These are phyloP conservation scores for Caenorhabditis angaria DNA, from an alignment of 2,888 invertebrate species.

Conservation along the genomic window DNA sequence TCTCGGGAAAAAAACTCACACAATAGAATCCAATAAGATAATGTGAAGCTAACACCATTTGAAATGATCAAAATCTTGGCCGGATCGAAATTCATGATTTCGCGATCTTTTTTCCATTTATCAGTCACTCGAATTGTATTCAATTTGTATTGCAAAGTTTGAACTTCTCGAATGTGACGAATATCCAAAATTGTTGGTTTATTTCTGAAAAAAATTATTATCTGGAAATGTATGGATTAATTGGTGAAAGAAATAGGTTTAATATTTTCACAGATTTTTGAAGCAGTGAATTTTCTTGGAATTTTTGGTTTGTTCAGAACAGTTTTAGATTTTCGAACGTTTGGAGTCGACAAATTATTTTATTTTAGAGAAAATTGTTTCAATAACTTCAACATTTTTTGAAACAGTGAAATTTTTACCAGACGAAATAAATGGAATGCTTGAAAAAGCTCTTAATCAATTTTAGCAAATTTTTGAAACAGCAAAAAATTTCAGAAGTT, in stretches of 20 bases:
- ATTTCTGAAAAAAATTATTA: conserved; percentile 38
- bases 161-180: conserved; percentile 65
- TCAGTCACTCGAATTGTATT: conserved; percentile 65
- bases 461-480: too few relatives aligned
- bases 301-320: too few relatives aligned
- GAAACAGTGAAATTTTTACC: too few relatives aligned
- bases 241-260: neutral
- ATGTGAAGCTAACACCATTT: conserved; percentile 65
- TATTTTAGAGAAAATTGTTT: too few relatives aligned
- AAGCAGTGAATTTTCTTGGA: too few relatives aligned
- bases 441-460: too few relatives aligned
- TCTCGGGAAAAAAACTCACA: conserved; percentile 49
- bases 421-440: too few relatives aligned
- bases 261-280: neutral
- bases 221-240: too few relatives aligned
- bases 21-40: conserved; percentile 59
- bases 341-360: neutral
- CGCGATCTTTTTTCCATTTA: conserved; percentile 70
- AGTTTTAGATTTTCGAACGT: neutral
- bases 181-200: conserved; percentile 61
- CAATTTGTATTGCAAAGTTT: conserved; percentile 66
- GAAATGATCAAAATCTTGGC: conserved; percentile 65
- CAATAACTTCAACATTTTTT: too few relatives aligned
- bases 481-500: too few relatives aligned
- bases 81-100: conserved; percentile 58